These are phyloP conservation scores for Ranitomeya imitator DNA, from an alignment of 2,113 vertebrate species.

Conservation along the genomic window DNA sequence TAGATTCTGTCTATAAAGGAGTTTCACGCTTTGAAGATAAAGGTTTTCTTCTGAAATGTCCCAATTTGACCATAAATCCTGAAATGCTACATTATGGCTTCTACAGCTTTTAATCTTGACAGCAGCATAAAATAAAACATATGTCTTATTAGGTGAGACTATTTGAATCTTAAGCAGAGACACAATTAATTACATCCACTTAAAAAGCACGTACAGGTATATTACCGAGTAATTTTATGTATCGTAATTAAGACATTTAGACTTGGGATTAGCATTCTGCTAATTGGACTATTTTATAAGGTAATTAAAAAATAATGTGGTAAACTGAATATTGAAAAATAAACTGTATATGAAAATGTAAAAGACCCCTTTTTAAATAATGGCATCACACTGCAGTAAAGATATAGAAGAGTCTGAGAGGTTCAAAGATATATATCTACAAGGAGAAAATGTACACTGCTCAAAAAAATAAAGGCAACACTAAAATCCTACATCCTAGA, in stretches of 20 bases:
- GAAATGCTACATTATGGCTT: constrained; percentile 14
- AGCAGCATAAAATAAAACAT: constrained; percentile 1
- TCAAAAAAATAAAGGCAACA: too few species aligned
- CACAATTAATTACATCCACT: constrained; percentile 13
- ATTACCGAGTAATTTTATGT: background rate
- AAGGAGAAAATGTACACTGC: background rate
- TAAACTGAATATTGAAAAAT: background rate
- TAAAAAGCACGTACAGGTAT: background rate
- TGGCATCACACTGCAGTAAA: background rate
- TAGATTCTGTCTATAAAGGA: constrained; percentile 35
- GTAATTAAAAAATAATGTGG: background rate
- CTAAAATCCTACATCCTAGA: too few species aligned
- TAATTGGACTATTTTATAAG: background rate
- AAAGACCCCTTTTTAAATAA: background rate
- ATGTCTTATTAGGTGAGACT: background rate
- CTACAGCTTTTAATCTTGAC: constrained; percentile 15
- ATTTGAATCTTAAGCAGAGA: background rate
- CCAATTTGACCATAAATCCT: constrained; percentile 32
- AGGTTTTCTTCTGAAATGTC: constrained; percentile 40
- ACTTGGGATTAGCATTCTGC: background rate
- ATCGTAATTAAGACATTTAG: constrained; percentile 25
- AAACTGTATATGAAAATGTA: background rate
- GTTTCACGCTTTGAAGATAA: constrained; percentile 23
- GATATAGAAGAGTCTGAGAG: background rate
- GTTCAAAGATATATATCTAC: background rate